A percentile compares a stretch with the other conserved stretches of the same genome.
Conservation (phyloP, 2,797 vertebrate genomes). For the Neomorphus geoffroyi region DNA sequence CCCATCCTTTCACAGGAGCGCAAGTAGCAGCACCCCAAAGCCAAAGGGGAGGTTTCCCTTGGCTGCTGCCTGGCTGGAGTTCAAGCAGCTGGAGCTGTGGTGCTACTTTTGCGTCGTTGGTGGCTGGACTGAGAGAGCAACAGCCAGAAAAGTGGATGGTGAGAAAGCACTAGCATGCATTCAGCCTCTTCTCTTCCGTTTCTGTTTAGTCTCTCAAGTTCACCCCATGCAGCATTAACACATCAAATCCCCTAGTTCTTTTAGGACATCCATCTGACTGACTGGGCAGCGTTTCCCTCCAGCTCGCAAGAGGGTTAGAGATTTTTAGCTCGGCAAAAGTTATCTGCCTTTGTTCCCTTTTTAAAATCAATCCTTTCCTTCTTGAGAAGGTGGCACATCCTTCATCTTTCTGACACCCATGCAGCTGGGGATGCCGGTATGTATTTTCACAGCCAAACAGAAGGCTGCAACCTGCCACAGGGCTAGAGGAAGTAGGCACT, state of each 20-base stretch:
- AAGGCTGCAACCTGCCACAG: not conserved
- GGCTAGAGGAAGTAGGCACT: not conserved
- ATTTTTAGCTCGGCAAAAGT: not conserved
- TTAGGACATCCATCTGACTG: not conserved
- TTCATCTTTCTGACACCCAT: fast-evolving
- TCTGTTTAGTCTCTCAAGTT: not conserved
- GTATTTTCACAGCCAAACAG: not conserved
- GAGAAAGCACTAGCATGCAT: not conserved
- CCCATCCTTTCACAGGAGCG: not conserved
- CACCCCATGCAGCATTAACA: not conserved
- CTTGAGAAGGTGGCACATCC: not conserved
- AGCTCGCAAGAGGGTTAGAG: not conserved
- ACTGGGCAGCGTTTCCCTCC: fast-evolving
- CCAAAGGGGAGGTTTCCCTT: not conserved
- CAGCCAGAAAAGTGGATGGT: not conserved
- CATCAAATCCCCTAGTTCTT: not conserved
- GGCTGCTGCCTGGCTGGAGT: not conserved
- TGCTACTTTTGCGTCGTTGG: not conserved
- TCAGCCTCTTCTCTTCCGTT: not conserved
- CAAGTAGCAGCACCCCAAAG: not conserved
- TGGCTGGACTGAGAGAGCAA: fast-evolving
- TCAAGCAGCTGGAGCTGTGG: not conserved
- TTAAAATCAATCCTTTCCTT: not conserved
- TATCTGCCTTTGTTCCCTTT: not conserved
- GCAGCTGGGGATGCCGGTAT: not conserved